These are phyloP conservation scores for Sphenodon punctatus DNA, from an alignment of 2,797 vertebrate genomes.

Conservation along the genomic window DNA sequence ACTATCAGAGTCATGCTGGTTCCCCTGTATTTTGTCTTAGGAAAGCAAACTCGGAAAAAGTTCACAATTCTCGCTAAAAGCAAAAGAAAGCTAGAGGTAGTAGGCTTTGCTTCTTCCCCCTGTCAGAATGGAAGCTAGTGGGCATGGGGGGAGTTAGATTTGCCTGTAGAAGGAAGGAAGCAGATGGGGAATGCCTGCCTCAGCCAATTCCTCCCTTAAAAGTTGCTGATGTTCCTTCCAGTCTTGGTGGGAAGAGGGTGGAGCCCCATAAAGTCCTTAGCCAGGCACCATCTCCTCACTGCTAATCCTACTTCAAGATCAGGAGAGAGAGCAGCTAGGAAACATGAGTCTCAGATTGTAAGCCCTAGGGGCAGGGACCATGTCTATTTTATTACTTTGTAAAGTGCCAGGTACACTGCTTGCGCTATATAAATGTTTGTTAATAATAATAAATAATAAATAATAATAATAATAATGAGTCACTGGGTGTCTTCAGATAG, in stretches of 20 bases:
- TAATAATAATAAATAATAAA: too few relatives aligned
- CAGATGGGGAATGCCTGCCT: not conserved
- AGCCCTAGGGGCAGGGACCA: too few relatives aligned
- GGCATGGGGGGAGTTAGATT: not conserved
- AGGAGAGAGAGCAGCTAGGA: too few relatives aligned
- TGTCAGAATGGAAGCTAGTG: not conserved
- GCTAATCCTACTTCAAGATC: too few relatives aligned
- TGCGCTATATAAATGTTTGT: too few relatives aligned
- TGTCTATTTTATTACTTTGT: too few relatives aligned
- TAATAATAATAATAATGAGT: too few relatives aligned
- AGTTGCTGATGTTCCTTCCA: too few relatives aligned
- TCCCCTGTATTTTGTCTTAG: not conserved
- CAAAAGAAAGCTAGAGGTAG: not conserved
- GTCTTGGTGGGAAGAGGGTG: not conserved
- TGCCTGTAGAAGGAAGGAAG: not conserved
- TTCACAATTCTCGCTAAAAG: not conserved
- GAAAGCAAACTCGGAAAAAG: not conserved
- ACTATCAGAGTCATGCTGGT: not conserved
- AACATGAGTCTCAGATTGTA: too few relatives aligned
- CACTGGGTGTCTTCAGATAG: too few relatives aligned
- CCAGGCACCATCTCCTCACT: not conserved
- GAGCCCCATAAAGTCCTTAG: not conserved
- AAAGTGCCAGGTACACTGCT: too few relatives aligned
- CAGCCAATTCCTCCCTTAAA: fast-evolving
- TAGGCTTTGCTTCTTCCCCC: not conserved